Evolutionary conservation across 2,888 invertebrate species (phyloP).

Genomic region (Sinohyriopsis cumingii): DNA sequence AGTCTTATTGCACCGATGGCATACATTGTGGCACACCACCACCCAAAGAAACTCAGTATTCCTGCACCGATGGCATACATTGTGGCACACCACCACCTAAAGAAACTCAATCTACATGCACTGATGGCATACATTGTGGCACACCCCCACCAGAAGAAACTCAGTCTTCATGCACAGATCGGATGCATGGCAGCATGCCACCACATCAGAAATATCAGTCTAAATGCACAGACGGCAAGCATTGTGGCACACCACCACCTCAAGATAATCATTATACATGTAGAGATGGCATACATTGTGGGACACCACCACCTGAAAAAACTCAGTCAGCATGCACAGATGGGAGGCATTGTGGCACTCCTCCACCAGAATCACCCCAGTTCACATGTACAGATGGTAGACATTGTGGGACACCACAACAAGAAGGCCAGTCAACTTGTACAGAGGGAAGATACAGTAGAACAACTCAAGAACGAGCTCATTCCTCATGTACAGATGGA

Average conservation of each 20-base stretch:
- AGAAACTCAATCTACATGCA: slow-evolving; percentile 18
- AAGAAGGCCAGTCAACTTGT: neutral
- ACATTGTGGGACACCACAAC: slow-evolving; percentile 40
- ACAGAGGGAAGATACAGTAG: neutral
- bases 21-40: slow-evolving; percentile 39
- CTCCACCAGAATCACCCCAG: slow-evolving; percentile 11
- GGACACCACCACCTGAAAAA: slow-evolving; percentile 16
- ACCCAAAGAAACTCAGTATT: slow-evolving; percentile 23
- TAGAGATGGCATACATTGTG: slow-evolving; percentile 34
- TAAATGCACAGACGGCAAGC: slow-evolving; percentile 14
- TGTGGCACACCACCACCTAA: slow-evolving; percentile 9
- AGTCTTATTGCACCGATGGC: slow-evolving; percentile 35
- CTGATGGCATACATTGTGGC: slow-evolving; percentile 37
- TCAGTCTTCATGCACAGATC: slow-evolving; percentile 20
- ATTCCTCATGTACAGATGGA: slow-evolving; percentile 30
- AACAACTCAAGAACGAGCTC: neutral
- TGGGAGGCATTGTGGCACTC: slow-evolving; percentile 39
- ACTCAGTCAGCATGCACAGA: slow-evolving; percentile 18
- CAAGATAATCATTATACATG: slow-evolving; percentile 10
- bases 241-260: slow-evolving; percentile 16
- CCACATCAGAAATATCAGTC: slow-evolving; percentile 1
- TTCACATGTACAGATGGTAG: slow-evolving; percentile 29
- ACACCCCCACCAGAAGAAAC: slow-evolving; percentile 19
- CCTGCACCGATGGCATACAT: slow-evolving; percentile 10
- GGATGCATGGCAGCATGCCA: slow-evolving; percentile 15